phyloP scores from a whole-genome alignment of 92 coral and sea anemone species.

The Micromussa lordhowensis region DNA sequence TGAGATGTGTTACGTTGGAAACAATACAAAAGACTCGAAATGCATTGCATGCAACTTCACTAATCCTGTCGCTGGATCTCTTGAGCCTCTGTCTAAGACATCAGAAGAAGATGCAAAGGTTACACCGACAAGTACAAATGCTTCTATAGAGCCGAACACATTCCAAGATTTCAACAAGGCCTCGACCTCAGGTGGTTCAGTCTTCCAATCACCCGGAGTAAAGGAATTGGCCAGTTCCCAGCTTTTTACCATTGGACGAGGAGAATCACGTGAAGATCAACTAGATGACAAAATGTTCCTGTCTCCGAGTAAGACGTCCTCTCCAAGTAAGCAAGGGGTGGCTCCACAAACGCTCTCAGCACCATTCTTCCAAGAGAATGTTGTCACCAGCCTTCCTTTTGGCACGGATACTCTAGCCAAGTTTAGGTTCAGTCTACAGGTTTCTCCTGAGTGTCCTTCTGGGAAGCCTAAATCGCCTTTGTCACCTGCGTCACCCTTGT shows the following conservation, averaged over 20 bases:
- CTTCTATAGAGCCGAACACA: background rate
- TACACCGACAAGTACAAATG: background rate
- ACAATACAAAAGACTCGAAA: constrained; percentile 14
- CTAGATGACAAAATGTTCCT: constrained; percentile 55
- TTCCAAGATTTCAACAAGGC: constrained; percentile 11
- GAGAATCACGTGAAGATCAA: constrained; percentile 38
- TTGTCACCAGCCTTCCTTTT: constrained; percentile 54
- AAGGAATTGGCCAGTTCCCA: constrained; percentile 4
- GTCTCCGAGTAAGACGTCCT: constrained; percentile 63
- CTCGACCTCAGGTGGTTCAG: background rate
- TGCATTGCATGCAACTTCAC: constrained; percentile 72
- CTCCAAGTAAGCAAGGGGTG: constrained; percentile 59
- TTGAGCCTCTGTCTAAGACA: background rate
- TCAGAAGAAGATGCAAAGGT: background rate
- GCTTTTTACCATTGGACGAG: constrained; percentile 79
- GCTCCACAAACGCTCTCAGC: constrained; percentile 13
- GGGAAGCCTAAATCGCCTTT: constrained; percentile 38
- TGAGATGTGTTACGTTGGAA: constrained; percentile 68
- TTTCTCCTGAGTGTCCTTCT: constrained; percentile 35
- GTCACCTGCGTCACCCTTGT: background rate
- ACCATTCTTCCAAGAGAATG: constrained; percentile 5
- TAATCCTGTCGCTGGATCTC: constrained; percentile 17
- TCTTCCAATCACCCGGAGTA: constrained; percentile 7
- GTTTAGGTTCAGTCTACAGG: constrained; percentile 71
- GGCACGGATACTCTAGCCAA: constrained; percentile 64